Percentiles rank a stretch among this genome's conserved stretches.
These are phyloP conservation scores for Noctua comes DNA, from an alignment of 2,888 invertebrate species.

Conservation along the genomic window DNA sequence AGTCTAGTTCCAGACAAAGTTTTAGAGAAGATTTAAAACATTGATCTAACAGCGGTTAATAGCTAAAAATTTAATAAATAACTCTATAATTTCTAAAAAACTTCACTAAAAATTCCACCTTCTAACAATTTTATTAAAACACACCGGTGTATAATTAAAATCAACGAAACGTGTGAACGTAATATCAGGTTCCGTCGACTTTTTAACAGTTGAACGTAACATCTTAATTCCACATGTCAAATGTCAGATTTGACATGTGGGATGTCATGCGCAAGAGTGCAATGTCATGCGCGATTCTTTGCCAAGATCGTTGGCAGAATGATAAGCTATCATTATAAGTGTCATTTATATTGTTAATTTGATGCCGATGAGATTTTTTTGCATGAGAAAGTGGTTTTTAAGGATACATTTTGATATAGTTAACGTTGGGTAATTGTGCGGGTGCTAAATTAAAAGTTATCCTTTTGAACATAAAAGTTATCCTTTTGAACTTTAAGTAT, in stretches of 20 bases:
- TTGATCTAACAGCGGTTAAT: not conserved
- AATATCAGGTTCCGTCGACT: slow-evolving; percentile 83
- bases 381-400: slow-evolving; percentile 57
- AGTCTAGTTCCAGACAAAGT: too few species aligned
- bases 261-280: slow-evolving; percentile 68
- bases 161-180: slow-evolving; percentile 81
- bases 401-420: slow-evolving; percentile 32
- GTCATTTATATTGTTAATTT: slow-evolving; percentile 81
- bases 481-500: not conserved
- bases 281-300: slow-evolving; percentile 82
- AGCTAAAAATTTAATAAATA: slow-evolving; percentile 1
- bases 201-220: slow-evolving; percentile 79
- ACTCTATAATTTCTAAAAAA: slow-evolving; percentile 41
- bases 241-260: slow-evolving; percentile 80
- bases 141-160: slow-evolving; percentile 84
- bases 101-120: slow-evolving; percentile 50
- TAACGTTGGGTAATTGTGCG: slow-evolving; percentile 14
- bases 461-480: not conserved
- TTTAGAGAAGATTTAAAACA: too few species aligned
- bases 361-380: slow-evolving; percentile 67
- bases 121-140: slow-evolving; percentile 54
- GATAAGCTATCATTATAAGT: slow-evolving; percentile 84
- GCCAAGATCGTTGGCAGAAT: slow-evolving; percentile 77
- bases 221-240: slow-evolving; percentile 85
- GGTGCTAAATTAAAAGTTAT: not conserved